Percentiles rank a stretch among this genome's conserved stretches.
phyloP scores from a whole-genome alignment of 2,888 invertebrate species.

The Sisyra terminalis region DNA sequence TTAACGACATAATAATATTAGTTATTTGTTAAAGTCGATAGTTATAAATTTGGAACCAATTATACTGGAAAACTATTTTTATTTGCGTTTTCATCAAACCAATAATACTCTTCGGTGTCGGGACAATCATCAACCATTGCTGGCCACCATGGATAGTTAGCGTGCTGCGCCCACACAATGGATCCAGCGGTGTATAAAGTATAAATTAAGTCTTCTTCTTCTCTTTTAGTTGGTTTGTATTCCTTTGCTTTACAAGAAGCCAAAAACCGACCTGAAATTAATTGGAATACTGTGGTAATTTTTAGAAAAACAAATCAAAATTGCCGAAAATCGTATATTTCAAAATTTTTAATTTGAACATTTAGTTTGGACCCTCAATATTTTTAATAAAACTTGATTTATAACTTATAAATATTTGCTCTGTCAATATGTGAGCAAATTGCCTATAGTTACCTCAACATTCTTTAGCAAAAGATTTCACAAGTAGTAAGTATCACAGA shows the following conservation, averaged over 20 bases:
- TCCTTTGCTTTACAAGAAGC: constrained; percentile 33
- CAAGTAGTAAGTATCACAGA: too few species aligned
- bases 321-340: neutral
- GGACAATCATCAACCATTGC: constrained; percentile 54
- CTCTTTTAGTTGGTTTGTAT: constrained; percentile 24
- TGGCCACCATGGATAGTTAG: constrained; percentile 55
- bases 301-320: neutral
- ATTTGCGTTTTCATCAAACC: constrained; percentile 28
- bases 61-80: too few species aligned
- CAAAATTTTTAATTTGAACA: neutral
- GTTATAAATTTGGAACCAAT: too few species aligned
- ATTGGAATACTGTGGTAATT: too few species aligned
- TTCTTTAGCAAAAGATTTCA: too few species aligned
- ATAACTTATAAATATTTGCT: too few species aligned
- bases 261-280: constrained; percentile 5
- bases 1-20: neutral
- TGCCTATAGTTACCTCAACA: too few species aligned
- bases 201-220: constrained; percentile 37
- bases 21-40: too few species aligned
- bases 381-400: too few species aligned
- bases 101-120: constrained; percentile 39
- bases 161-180: constrained; percentile 43
- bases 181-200: constrained; percentile 45
- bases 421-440: too few species aligned
- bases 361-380: neutral